These are phyloP conservation scores for Drosophila pandora DNA, from an alignment of 1,140 invertebrate species.

Conservation along the genomic window DNA sequence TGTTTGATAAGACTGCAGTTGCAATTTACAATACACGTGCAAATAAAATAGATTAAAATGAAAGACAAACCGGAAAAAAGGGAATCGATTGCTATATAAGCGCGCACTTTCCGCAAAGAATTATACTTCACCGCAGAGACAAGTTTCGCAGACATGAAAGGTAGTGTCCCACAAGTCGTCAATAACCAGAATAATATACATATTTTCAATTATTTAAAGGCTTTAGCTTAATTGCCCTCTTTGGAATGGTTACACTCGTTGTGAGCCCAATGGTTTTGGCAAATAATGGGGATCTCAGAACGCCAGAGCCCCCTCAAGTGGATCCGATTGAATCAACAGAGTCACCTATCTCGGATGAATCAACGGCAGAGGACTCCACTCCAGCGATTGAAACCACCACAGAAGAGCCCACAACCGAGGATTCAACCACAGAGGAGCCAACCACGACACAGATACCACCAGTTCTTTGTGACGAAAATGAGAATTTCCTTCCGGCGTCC, in stretches of 20 bases:
- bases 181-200: background rate
- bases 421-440: constrained; percentile 1
- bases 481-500: constrained; percentile 27
- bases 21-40: constrained; percentile 2
- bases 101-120: background rate
- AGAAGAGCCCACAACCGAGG: constrained; percentile 1
- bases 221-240: background rate
- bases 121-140: background rate
- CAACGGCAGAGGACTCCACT: background rate
- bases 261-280: background rate
- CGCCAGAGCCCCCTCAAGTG: constrained; percentile 4
- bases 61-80: background rate
- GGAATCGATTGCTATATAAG: constrained; percentile 28
- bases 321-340: constrained; percentile 26
- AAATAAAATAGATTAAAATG: constrained; percentile 21
- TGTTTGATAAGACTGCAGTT: constrained; percentile 13
- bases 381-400: constrained; percentile 9
- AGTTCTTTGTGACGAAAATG: constrained; percentile 29
- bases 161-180: background rate
- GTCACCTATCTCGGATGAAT: constrained; percentile 4
- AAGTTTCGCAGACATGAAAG: constrained; percentile 25
- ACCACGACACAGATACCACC: constrained; percentile 28
- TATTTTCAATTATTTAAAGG: constrained; percentile 3
- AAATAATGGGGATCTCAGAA: background rate
- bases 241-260: constrained; percentile 11